These are phyloP conservation scores for Cantharis lateralis DNA, from an alignment of 2,888 invertebrate genomes.

Conservation along the genomic window DNA sequence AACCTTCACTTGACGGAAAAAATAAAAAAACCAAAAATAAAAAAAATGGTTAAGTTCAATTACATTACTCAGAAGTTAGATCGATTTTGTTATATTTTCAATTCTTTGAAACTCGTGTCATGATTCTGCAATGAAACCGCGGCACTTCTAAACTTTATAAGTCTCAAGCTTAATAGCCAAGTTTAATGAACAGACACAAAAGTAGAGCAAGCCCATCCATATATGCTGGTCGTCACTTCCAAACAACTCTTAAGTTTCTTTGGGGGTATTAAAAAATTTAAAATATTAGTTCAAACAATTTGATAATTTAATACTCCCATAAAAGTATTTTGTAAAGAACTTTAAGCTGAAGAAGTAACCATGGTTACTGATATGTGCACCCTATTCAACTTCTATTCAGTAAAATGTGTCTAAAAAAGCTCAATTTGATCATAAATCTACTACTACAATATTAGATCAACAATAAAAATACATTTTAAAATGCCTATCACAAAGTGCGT, in stretches of 20 bases:
- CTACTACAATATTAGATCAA: background rate
- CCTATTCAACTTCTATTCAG: background rate
- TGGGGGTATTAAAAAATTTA: background rate
- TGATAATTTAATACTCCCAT: background rate
- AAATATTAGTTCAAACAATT: background rate
- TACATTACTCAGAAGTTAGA: slow-evolving; percentile 7
- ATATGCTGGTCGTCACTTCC: slow-evolving; percentile 18
- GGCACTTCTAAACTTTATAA: slow-evolving; percentile 26
- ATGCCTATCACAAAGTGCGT: background rate
- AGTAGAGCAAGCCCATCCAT: slow-evolving; percentile 14
- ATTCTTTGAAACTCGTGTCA: slow-evolving; percentile 26
- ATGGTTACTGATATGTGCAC: background rate
- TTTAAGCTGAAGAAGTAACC: background rate
- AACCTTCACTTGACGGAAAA: background rate
- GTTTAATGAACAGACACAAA: slow-evolving; percentile 22
- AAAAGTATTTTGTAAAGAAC: background rate
- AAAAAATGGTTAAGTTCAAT: slow-evolving; percentile 5
- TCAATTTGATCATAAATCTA: slow-evolving; percentile 15
- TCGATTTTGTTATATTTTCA: slow-evolving; percentile 27
- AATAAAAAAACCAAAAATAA: background rate
- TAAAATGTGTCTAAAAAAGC: slow-evolving; percentile 10
- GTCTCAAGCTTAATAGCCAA: slow-evolving; percentile 27
- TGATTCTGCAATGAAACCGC: slow-evolving; percentile 30
- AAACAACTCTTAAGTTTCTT: background rate
- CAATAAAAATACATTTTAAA: background rate